Base-by-base conservation (phyloP, 37 sponge, comb jelly and placozoan genomes). In the Spongia lamella region DNA sequence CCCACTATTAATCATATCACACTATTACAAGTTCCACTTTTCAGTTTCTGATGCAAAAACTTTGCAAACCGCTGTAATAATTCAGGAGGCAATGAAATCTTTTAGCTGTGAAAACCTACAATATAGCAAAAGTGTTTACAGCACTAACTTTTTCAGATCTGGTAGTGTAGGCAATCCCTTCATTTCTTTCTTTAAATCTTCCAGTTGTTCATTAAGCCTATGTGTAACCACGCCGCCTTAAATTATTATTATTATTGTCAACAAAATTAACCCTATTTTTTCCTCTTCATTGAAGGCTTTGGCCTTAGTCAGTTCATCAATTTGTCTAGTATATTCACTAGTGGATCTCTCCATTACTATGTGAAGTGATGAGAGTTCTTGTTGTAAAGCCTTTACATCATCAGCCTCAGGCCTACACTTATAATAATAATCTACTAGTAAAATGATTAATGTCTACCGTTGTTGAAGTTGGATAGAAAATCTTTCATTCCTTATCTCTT, bases 401-500 rank as follows among this genome's bases (percentile, higher is more conserved):
- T 88, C 89, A 0, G 83, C 83, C 27, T 83, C 89, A 36, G 89
- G 70, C 56, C 80, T 79, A 60, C 31, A 63, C 27, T 19, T 34
- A 63, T 3, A 35, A 63, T 52, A 52, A 52, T 52, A 52, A 14
- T 19, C 16, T 17, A 52, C 14, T 52, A 52, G 13, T 11, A 43
- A 43, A 43, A 43, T 43, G 9, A 9, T 9, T 9, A 43, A 43
- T 5, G n/a, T 56, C 20, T 59, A 86, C 86, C 86, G 54, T 60
- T 83, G 83, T 16, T 83, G 89, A 1, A 88, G 83, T 55, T 83
- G 78, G 0, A 57, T 56, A 21, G 79, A 39, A 5, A 88, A 66
- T 22, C 83, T 56, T 38, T 88, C 89, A 59, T 88, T 88, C 32
- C 79, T 77, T 25, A 88, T 27, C 51, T 88, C 89, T 68, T 88